Base-by-base conservation (phyloP, 1,140 invertebrate species). In the Amphibalanus amphitrite region DNA sequence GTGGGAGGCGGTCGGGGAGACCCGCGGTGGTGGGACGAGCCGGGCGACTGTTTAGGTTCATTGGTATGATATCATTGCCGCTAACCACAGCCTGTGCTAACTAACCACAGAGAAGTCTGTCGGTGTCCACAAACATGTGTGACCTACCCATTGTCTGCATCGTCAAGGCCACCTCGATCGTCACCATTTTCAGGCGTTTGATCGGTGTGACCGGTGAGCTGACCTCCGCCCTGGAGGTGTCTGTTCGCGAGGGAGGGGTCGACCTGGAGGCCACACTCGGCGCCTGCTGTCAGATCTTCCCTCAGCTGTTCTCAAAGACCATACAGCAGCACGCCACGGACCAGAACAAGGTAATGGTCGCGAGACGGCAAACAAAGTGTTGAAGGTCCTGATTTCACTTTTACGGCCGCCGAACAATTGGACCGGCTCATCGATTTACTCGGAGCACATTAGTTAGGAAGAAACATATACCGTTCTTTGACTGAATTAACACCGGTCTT, bases 151-250 rank as follows among this genome's bases (percentile, higher is more conserved):
- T n/a, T n/a, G n/a, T n/a, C n/a, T n/a, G n/a, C n/a, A n/a, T n/a
- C n/a, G n/a, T n/a, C n/a, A n/a, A n/a, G n/a, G n/a, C n/a, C n/a
- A n/a, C n/a, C n/a, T n/a, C n/a, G n/a, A n/a, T n/a, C n/a, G n/a
- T n/a, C n/a, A n/a, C n/a, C n/a, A n/a, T n/a, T 20, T 1, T 13
- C 38, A 29, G 23, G 70, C 29, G 70, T 28, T 29, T 33, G 68
- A 30, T 70, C 79, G 79, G 78, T 28, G 82, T 88, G 29, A 82
- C 86, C 25, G 81, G 82, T 26, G 83, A 86, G 76, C 79, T 88
- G 29, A 83, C 86, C 0, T 80, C 81, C 69, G 82, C 84, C 28
- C 75, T 88, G 69, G 86, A 87, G 77, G 79, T 80, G 74, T 84
- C 85, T 17, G 82, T 85, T 0, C 80, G 82, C 75, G 86, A 86